Percentiles rank a stretch among this genome's conserved stretches.
Evolutionary conservation across 2,113 vertebrate genomes (phyloP).

Genomic region (Pica pica): DNA sequence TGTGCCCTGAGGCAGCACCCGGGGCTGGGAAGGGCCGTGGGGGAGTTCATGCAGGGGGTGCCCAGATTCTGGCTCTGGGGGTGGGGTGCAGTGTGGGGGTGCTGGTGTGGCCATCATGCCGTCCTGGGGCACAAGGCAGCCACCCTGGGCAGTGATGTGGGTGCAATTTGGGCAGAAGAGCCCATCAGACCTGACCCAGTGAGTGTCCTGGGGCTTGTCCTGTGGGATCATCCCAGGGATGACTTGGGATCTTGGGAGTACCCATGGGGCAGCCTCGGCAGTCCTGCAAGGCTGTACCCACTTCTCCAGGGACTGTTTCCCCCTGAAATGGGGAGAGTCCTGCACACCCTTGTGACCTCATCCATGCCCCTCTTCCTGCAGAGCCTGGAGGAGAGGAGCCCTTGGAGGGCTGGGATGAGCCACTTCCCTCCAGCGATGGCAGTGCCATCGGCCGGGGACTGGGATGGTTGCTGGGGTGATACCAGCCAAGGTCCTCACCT

Average conservation of each 20-base stretch:
- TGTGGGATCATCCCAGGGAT: neutral
- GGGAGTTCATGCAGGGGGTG: no score
- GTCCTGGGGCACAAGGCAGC: neutral
- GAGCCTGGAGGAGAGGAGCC: neutral
- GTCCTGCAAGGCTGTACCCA: neutral
- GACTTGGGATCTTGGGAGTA: rapidly evolving
- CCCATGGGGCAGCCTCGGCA: rapidly evolving
- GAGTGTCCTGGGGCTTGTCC: neutral
- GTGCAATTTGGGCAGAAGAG: neutral
- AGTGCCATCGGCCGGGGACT: rapidly evolving
- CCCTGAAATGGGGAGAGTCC: rapidly evolving
- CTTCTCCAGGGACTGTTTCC: neutral
- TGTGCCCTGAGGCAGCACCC: neutral
- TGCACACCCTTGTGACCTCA: rapidly evolving
- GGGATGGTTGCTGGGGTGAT: neutral
- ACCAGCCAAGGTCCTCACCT: rapidly evolving
- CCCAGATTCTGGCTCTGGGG: rapidly evolving
- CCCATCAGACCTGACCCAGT: rapidly evolving
- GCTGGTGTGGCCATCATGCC: rapidly evolving
- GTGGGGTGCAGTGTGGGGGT: neutral
- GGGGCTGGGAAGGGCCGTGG: rapidly evolving
- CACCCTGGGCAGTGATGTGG: rapidly evolving
- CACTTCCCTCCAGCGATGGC: neutral
- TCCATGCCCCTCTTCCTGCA: rapidly evolving
- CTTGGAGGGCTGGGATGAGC: neutral